A percentile compares a stretch with the other conserved stretches of the same genome.
These are phyloP conservation scores for Artibeus jamaicensis DNA, from an alignment of 2,797 vertebrate genomes.

Conservation along the genomic window DNA sequence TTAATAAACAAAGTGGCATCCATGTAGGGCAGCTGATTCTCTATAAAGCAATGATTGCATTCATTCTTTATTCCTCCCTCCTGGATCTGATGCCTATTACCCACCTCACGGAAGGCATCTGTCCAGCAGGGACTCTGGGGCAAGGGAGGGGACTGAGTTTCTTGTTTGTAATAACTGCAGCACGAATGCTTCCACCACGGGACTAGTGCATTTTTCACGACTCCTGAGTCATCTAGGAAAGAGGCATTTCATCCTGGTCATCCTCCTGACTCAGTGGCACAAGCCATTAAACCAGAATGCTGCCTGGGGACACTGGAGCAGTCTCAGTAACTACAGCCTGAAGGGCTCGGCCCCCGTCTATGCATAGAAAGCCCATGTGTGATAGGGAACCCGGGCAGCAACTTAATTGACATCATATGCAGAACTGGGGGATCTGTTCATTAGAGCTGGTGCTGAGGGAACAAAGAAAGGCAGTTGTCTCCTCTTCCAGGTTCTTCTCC, in stretches of 20 bases:
- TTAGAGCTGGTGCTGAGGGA: neutral
- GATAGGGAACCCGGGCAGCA: rapidly evolving
- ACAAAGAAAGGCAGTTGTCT: neutral
- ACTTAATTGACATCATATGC: neutral
- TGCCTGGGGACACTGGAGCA: neutral
- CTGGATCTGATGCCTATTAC: neutral
- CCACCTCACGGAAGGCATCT: neutral
- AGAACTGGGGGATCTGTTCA: neutral
- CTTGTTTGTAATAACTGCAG: neutral
- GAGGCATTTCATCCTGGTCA: neutral
- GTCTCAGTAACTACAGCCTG: neutral
- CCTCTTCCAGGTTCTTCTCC: neutral
- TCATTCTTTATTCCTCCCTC: constrained; percentile 4
- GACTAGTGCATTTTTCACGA: neutral
- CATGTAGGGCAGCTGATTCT: constrained; percentile 26
- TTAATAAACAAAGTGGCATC: constrained; percentile 58
- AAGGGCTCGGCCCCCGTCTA: rapidly evolving
- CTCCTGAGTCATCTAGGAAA: neutral
- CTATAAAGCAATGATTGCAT: neutral
- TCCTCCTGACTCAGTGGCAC: neutral
- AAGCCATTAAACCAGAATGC: neutral
- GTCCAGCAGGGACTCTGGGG: neutral
- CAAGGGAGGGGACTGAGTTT: neutral
- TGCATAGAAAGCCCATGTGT: rapidly evolving
- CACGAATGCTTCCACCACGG: neutral